Conservation (phyloP, 2,888 invertebrate genomes). For the Eristalis arbustorum region DNA sequence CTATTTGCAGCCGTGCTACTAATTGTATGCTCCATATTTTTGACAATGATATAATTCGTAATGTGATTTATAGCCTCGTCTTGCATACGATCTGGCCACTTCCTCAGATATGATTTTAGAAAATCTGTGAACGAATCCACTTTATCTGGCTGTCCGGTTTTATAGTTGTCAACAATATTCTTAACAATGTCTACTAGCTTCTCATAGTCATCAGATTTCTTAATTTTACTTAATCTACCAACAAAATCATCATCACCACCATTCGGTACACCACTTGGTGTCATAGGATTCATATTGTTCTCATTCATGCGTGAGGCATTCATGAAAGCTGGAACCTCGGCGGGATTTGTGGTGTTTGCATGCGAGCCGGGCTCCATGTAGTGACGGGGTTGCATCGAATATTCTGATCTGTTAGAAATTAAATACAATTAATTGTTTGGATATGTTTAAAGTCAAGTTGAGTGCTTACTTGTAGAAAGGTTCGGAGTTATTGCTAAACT, state of each 20-base stretch:
- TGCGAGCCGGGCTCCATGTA: conserved; percentile 79
- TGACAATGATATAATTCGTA: conserved; percentile 79
- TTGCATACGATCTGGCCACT: conserved; percentile 79
- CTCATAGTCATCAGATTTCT: conserved; percentile 78
- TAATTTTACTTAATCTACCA: conserved; percentile 67
- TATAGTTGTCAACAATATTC: conserved; percentile 79
- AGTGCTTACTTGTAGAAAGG: conserved; percentile 77
- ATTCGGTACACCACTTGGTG: conserved; percentile 72
- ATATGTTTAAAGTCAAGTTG: not conserved
- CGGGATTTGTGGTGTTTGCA: conserved; percentile 78
- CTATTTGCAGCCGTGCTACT: conserved; percentile 76
- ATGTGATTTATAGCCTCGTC: conserved; percentile 79
- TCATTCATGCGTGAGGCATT: conserved; percentile 77
- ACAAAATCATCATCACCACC: conserved; percentile 73
- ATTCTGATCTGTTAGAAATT: conserved; percentile 76
- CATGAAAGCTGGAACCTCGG: conserved; percentile 78
- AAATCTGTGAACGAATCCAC: conserved; percentile 79
- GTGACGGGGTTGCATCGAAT: conserved; percentile 78
- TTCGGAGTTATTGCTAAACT: conserved; percentile 79
- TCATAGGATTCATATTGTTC: conserved; percentile 78
- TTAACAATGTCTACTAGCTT: conserved; percentile 79
- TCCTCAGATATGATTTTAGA: conserved; percentile 78
- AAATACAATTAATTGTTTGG: not conserved
- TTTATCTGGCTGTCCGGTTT: conserved; percentile 77
- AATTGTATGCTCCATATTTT: conserved; percentile 79